These are phyloP conservation scores for Nesidiocoris tenuis DNA, from an alignment of 2,888 invertebrate species.

Conservation along the genomic window DNA sequence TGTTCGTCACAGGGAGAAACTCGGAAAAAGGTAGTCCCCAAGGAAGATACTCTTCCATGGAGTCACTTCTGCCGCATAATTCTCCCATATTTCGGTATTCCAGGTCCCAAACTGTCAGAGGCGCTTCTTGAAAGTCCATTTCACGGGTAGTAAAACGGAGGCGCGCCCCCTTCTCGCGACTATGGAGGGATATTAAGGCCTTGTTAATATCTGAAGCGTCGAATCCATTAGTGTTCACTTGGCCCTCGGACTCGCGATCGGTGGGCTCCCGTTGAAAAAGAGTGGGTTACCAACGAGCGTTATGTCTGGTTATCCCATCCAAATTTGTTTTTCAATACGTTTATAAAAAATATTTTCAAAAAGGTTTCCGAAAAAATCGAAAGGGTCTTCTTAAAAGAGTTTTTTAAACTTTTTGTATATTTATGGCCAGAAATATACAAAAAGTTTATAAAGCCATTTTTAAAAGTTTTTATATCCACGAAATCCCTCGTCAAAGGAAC, in stretches of 20 bases:
- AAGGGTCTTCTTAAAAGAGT: no score
- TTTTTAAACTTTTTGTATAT: no score
- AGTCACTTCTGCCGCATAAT: constrained; percentile 14
- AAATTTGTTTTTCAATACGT: no score
- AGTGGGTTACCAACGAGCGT: no score
- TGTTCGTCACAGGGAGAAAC: not conserved
- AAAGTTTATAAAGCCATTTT: no score
- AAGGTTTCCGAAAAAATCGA: no score
- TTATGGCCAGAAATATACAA: no score
- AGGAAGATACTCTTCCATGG: not conserved
- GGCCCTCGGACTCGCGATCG: not conserved
- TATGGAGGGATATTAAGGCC: not conserved
- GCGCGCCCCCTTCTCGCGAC: not conserved
- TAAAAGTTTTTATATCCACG: no score
- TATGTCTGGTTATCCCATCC: no score
- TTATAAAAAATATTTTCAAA: no score
- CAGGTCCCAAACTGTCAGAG: not conserved
- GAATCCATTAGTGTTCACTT: not conserved
- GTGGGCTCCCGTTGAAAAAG: no score
- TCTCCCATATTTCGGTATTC: constrained; percentile 30
- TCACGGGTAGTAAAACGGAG: constrained; percentile 12
- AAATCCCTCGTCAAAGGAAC: no score
- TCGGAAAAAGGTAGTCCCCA: not conserved
- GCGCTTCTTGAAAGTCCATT: constrained; percentile 23
- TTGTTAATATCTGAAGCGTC: constrained; percentile 5